Conservation (phyloP, 1,140 invertebrate genomes). For the Drosophila sturtevanti region DNA sequence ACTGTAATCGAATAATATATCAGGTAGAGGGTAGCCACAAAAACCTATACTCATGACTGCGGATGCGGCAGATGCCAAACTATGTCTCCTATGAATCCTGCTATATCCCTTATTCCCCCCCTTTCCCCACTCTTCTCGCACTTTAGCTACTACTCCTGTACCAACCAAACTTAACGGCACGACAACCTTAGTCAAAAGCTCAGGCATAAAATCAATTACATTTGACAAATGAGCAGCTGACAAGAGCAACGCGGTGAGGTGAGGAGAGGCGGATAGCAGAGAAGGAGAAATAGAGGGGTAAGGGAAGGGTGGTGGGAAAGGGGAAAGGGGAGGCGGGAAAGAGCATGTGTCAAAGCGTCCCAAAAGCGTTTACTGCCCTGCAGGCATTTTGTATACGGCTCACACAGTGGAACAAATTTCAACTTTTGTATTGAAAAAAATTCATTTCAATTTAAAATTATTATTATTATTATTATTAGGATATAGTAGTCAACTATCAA, state of each 20-base stretch:
- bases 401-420: slow-evolving; percentile 19
- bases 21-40: slow-evolving; percentile 57
- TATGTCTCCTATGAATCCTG: not conserved
- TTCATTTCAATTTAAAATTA: no score
- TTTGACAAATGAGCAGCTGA: slow-evolving; percentile 80
- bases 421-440: no score
- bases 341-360: slow-evolving; percentile 56
- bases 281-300: not conserved
- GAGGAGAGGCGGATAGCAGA: not conserved
- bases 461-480: no score
- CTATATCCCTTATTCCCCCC: not conserved
- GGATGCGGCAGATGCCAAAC: slow-evolving; percentile 9
- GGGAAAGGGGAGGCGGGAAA: not conserved
- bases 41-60: slow-evolving; percentile 43
- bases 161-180: slow-evolving; percentile 35
- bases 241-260: slow-evolving; percentile 54
- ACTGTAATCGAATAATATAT: slow-evolving; percentile 80
- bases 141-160: not conserved
- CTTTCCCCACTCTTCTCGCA: not conserved
- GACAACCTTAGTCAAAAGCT: slow-evolving; percentile 72
- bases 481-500: no score
- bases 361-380: slow-evolving; percentile 55
- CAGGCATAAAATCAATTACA: slow-evolving; percentile 80
- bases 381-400: slow-evolving; percentile 34
- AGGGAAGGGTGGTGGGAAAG: not conserved